phyloP scores from a whole-genome alignment of 2,113 vertebrate genomes.

The Xenopus tropicalis region DNA sequence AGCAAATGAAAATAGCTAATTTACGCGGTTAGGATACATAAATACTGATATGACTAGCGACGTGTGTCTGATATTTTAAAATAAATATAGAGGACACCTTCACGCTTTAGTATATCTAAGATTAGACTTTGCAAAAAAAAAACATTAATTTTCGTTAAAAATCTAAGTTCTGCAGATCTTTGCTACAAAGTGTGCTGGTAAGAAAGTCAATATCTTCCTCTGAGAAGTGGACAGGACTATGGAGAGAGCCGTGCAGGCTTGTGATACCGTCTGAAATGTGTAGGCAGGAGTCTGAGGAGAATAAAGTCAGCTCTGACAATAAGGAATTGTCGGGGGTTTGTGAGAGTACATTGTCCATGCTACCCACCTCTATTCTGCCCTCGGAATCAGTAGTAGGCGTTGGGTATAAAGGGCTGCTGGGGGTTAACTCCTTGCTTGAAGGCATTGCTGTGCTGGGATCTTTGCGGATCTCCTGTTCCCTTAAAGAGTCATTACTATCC shows the following conservation, averaged over 20 bases:
- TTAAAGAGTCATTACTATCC: conserved; percentile 61
- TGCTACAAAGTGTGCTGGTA: conserved; percentile 85
- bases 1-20: conserved; percentile 12
- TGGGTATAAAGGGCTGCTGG: conserved; percentile 52
- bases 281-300: conserved; percentile 72
- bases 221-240: conserved; percentile 71
- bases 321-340: conserved; percentile 64
- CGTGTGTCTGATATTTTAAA: neutral
- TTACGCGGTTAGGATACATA: too few relatives aligned
- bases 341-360: conserved; percentile 56
- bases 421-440: conserved; percentile 46
- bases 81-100: conserved; percentile 18
- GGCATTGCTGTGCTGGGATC: conserved; percentile 60
- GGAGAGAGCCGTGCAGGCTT: conserved; percentile 70
- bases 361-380: conserved; percentile 49
- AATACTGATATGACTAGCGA: neutral
- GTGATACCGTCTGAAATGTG: conserved; percentile 71
- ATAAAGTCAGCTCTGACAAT: conserved; percentile 76
- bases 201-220: conserved; percentile 92
- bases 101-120: neutral
- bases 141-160: conserved; percentile 60
- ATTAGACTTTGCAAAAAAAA: conserved; percentile 1
- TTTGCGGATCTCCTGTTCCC: conserved; percentile 54
- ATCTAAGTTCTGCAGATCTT: conserved; percentile 81
- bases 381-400: conserved; percentile 55